Percentiles rank a stretch among this genome's conserved stretches.
phyloP scores from a whole-genome alignment of 2,888 invertebrate species.

The Phania funesta region DNA sequence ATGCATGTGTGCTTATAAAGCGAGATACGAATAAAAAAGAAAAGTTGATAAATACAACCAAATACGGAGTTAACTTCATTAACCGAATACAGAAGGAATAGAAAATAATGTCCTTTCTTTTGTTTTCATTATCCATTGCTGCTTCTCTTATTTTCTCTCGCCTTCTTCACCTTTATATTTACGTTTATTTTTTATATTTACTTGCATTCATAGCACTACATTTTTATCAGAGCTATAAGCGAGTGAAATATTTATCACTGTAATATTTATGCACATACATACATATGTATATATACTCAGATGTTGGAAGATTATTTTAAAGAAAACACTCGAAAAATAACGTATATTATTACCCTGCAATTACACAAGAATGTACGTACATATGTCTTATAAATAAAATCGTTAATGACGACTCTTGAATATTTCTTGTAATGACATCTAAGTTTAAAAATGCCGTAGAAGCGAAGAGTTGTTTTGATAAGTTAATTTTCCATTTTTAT shows the following conservation, averaged over 20 bases:
- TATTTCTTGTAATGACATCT: too few species aligned
- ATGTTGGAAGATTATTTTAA: too few species aligned
- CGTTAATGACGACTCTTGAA: too few species aligned
- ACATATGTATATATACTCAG: too few species aligned
- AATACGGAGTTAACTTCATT: background rate
- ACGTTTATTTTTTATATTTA: background rate
- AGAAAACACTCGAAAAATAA: too few species aligned
- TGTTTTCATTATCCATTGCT: background rate
- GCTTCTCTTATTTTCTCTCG: background rate
- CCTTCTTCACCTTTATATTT: background rate
- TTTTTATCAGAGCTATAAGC: background rate
- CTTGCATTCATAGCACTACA: background rate
- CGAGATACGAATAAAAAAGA: conserved; percentile 21
- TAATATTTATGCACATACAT: too few species aligned
- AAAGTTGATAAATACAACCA: background rate
- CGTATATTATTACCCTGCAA: too few species aligned
- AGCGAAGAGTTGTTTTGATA: too few species aligned
- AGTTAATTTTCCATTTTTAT: too few species aligned
- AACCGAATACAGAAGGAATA: conserved; percentile 5
- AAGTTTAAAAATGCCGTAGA: too few species aligned
- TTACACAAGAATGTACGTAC: too few species aligned
- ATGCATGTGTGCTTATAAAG: background rate
- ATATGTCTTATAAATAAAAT: too few species aligned
- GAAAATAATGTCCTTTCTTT: background rate
- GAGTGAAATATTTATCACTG: background rate